These are phyloP conservation scores for Gibbula magus DNA, from an alignment of 2,888 invertebrate genomes.

Conservation along the genomic window DNA sequence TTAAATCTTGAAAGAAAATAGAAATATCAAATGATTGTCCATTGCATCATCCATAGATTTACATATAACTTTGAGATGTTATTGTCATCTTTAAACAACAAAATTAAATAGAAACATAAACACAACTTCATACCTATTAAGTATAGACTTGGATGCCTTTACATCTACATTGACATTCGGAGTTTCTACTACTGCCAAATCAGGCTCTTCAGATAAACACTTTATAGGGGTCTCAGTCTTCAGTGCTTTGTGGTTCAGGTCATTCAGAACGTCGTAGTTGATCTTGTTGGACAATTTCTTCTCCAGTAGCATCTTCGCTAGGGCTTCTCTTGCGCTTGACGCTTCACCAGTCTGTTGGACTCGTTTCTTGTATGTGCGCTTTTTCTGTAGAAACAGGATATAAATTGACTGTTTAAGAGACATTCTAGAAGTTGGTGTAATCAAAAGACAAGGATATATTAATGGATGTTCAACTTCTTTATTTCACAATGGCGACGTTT, in stretches of 20 bases:
- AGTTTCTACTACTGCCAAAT: background rate
- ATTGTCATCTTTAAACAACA: no score
- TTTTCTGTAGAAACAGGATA: slow-evolving; percentile 53
- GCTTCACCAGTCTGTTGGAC: slow-evolving; percentile 67
- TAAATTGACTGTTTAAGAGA: no score
- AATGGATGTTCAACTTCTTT: no score
- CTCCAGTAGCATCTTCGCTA: slow-evolving; percentile 96
- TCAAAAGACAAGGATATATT: no score
- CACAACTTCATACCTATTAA: background rate
- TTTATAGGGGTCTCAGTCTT: background rate
- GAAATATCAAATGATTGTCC: background rate
- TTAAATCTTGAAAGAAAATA: slow-evolving; percentile 38
- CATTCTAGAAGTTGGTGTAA: no score
- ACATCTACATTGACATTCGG: background rate
- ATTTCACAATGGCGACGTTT: no score
- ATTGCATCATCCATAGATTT: no score
- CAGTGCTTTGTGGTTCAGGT: slow-evolving; percentile 76
- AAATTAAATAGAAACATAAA: background rate
- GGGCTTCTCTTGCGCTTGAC: slow-evolving; percentile 86
- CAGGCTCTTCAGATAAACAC: background rate
- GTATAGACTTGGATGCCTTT: background rate
- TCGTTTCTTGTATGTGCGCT: slow-evolving; percentile 15
- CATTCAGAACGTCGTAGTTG: slow-evolving; percentile 96
- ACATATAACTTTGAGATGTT: no score
- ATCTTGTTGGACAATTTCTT: slow-evolving; percentile 97